Conservation (phyloP, 2,113 vertebrate genomes). For the Micromys minutus region DNA sequence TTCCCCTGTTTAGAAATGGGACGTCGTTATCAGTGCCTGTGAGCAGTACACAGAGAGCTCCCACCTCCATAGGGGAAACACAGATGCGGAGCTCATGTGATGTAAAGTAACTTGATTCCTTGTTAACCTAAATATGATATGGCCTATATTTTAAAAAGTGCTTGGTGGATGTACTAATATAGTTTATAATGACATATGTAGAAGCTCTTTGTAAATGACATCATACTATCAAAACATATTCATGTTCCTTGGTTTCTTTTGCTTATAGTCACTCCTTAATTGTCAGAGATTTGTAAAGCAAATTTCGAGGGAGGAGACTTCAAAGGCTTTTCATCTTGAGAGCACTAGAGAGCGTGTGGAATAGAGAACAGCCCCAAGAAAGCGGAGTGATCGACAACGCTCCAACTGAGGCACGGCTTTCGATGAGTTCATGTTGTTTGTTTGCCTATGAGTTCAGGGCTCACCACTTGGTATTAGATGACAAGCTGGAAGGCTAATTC, state of each 20-base stretch:
- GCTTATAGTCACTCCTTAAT: not conserved
- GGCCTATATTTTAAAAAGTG: not conserved
- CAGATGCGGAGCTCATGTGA: rapidly evolving
- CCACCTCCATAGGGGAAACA: not conserved
- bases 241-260: not conserved
- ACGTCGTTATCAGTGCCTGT: not conserved
- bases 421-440: too few relatives aligned
- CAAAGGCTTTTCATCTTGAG: not conserved
- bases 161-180: not conserved
- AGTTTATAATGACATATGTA: not conserved
- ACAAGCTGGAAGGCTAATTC: not conserved
- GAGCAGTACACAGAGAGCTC: rapidly evolving
- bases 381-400: not conserved
- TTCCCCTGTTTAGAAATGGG: not conserved
- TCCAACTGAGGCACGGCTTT: not conserved
- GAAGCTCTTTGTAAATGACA: not conserved
- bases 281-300: not conserved
- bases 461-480: not conserved
- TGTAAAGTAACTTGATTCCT: not conserved
- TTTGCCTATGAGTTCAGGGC: not conserved
- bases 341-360: not conserved
- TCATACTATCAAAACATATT: not conserved
- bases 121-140: not conserved
- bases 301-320: not conserved
- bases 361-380: not conserved